Evolutionary conservation across 2,113 vertebrate species (phyloP).

Genomic region (Sander lucioperca): DNA sequence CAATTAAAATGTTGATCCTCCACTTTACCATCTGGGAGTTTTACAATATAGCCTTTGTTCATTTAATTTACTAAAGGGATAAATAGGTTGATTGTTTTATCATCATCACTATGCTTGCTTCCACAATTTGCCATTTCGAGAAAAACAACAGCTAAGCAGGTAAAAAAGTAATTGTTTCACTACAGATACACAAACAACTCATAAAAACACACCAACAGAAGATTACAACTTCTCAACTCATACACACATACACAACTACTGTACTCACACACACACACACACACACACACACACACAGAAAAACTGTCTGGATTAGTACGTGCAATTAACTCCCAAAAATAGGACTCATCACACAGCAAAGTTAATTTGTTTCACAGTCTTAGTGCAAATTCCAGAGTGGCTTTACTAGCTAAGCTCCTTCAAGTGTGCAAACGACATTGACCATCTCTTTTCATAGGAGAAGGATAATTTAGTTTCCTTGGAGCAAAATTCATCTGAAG

Average conservation of each 20-base stretch:
- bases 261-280: slow-evolving; percentile 1
- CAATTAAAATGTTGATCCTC: not conserved
- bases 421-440: slow-evolving; percentile 67
- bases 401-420: slow-evolving; percentile 64
- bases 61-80: slow-evolving; percentile 17
- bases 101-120: not conserved
- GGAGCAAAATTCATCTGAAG: slow-evolving; percentile 75
- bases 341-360: slow-evolving; percentile 60
- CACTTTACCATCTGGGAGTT: slow-evolving; percentile 1
- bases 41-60: not conserved
- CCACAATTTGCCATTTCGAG: not conserved
- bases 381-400: slow-evolving; percentile 50
- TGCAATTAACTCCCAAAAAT: slow-evolving; percentile 63
- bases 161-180: slow-evolving; percentile 20
- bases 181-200: not conserved
- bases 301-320: slow-evolving; percentile 49
- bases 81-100: slow-evolving; percentile 19
- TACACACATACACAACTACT: slow-evolving; percentile 31
- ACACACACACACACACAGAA: not conserved
- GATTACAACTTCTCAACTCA: not conserved
- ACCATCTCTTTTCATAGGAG: slow-evolving; percentile 66
- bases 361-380: slow-evolving; percentile 72
- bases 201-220: slow-evolving; percentile 23
- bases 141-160: slow-evolving; percentile 42
- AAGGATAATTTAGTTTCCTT: slow-evolving; percentile 82